phyloP scores from a whole-genome alignment of 1,140 invertebrate genomes.

The Calephelis nemesis region DNA sequence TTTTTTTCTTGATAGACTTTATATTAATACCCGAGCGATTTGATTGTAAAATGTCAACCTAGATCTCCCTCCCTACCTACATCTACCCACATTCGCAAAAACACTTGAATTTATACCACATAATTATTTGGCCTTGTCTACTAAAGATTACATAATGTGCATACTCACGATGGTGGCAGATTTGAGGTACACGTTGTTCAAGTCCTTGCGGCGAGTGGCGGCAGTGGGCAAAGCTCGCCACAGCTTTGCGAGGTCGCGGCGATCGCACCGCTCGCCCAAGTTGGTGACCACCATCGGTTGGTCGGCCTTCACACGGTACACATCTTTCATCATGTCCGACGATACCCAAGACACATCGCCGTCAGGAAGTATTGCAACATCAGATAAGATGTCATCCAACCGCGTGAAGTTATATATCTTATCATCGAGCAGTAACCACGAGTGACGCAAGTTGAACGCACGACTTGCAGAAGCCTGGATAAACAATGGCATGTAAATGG shows the following conservation, averaged over 20 bases:
- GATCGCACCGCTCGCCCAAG: conserved; percentile 23
- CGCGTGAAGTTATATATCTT: conserved; percentile 29
- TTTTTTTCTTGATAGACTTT: no score
- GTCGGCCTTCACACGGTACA: conserved; percentile 45
- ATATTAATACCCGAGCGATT: no score
- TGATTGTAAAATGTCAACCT: no score
- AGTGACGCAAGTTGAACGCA: conserved; percentile 54
- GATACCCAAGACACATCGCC: conserved; percentile 46
- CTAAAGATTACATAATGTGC: background rate
- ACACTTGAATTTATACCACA: background rate
- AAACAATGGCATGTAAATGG: background rate
- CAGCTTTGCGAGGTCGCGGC: conserved; percentile 24
- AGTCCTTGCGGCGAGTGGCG: conserved; percentile 45
- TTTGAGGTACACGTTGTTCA: conserved; percentile 45
- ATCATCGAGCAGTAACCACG: conserved; percentile 52
- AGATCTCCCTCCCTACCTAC: no score
- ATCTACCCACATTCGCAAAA: no score
- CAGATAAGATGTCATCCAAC: conserved; percentile 32
- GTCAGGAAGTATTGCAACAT: conserved; percentile 46
- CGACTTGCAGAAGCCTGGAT: conserved; percentile 49
- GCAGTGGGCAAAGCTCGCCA: conserved; percentile 41
- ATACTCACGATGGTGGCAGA: conserved; percentile 44
- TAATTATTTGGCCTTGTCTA: background rate
- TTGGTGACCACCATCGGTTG: conserved; percentile 34
- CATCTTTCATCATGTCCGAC: conserved; percentile 39